Evolutionary conservation across 2,888 invertebrate genomes (phyloP).

Genomic region (Leucoma salicis): DNA sequence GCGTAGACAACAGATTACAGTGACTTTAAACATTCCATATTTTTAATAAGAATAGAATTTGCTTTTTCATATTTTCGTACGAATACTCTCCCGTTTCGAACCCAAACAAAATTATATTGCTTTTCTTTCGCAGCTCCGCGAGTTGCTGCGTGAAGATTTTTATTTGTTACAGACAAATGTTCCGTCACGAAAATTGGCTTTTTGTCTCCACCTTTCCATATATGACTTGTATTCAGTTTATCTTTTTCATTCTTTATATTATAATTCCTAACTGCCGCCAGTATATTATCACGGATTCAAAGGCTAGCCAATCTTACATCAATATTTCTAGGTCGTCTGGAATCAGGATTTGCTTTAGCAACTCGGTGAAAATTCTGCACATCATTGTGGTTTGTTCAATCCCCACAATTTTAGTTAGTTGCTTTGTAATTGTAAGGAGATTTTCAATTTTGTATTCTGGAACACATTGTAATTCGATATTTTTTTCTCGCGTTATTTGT

Average conservation of each 20-base stretch:
- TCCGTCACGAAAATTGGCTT: conserved; percentile 8
- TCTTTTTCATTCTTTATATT: not conserved
- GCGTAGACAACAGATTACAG: too few relatives aligned
- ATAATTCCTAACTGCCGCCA: not conserved
- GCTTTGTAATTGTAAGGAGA: not conserved
- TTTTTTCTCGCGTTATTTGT: not conserved
- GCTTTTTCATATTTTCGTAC: conserved; percentile 1
- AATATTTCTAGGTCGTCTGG: not conserved
- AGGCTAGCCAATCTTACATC: not conserved
- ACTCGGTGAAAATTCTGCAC: not conserved
- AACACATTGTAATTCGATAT: not conserved
- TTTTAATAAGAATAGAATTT: conserved; percentile 4
- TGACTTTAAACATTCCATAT: conserved; percentile 1
- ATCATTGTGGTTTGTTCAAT: not conserved
- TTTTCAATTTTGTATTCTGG: not conserved
- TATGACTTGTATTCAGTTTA: conserved; percentile 5
- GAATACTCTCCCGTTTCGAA: conserved; percentile 8
- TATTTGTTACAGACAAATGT: conserved; percentile 9
- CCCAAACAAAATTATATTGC: conserved; percentile 14
- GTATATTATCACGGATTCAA: not conserved
- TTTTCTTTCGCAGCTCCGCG: conserved; percentile 9
- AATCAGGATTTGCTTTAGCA: not conserved
- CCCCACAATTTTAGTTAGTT: not conserved
- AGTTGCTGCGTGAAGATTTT: conserved; percentile 9
- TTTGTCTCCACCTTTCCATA: conserved; percentile 3